These are phyloP conservation scores for Fistularia tabacaria DNA, from an alignment of 2,797 vertebrate genomes.

Conservation along the genomic window DNA sequence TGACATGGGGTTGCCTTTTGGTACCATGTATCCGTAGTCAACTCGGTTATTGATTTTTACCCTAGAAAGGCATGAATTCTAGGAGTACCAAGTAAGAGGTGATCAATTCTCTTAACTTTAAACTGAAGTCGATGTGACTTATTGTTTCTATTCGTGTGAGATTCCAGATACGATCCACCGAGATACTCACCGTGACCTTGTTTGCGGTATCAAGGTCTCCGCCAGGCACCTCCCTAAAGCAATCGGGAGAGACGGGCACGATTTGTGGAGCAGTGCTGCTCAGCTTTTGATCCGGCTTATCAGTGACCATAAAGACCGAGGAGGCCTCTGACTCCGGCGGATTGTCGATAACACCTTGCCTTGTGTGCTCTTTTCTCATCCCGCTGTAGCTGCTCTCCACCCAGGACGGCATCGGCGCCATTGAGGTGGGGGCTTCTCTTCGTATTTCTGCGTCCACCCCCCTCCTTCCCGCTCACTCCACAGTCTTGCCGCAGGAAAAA, in stretches of 20 bases:
- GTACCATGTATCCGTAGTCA: too few relatives aligned
- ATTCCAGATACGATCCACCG: constrained; percentile 19
- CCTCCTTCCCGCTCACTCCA: not conserved
- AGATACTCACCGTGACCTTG: constrained; percentile 47
- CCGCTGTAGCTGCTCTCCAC: constrained; percentile 86
- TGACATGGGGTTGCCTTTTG: too few relatives aligned
- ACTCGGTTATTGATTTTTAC: too few relatives aligned
- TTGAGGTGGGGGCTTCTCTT: constrained; percentile 86
- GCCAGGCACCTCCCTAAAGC: constrained; percentile 47
- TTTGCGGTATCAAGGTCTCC: constrained; percentile 52
- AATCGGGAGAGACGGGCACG: constrained; percentile 58
- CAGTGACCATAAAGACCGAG: constrained; percentile 59
- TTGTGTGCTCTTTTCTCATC: constrained; percentile 75
- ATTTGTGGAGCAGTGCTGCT: constrained; percentile 60
- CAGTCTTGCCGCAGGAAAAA: constrained; percentile 23
- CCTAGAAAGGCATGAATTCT: too few relatives aligned
- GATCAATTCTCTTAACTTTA: not conserved
- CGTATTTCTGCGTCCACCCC: constrained; percentile 9
- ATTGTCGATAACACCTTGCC: constrained; percentile 79
- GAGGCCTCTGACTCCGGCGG: constrained; percentile 68
- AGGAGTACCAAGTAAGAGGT: too few relatives aligned
- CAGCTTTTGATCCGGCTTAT: constrained; percentile 65
- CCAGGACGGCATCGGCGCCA: constrained; percentile 92
- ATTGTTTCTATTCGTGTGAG: constrained; percentile 22
- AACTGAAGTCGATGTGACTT: not conserved